Evolutionary conservation across 2,888 invertebrate species (phyloP).

Genomic region (Monoplex corrugatus): DNA sequence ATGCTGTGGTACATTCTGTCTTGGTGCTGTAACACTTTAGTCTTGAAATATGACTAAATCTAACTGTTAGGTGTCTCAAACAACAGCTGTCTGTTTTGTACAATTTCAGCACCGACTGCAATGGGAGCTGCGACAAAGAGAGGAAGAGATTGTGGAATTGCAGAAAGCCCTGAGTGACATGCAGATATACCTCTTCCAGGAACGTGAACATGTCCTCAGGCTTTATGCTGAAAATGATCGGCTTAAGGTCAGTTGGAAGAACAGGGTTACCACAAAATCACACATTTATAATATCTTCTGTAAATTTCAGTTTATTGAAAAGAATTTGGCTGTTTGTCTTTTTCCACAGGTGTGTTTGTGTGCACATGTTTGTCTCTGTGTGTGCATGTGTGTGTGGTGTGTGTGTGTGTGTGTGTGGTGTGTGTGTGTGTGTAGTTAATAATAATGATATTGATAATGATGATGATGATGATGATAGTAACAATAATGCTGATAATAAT

Average conservation of each 20-base stretch:
- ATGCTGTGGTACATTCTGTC: too few species aligned
- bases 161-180: constrained; percentile 82
- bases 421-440: neutral
- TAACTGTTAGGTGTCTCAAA: too few species aligned
- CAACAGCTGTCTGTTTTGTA: too few species aligned
- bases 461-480: too few species aligned
- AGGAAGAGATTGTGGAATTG: constrained; percentile 81
- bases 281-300: neutral
- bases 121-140: constrained; percentile 80
- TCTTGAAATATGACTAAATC: too few species aligned
- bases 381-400: too few species aligned
- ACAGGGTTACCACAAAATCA: neutral
- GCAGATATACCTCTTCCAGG: constrained; percentile 82
- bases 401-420: neutral
- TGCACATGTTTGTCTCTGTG: too few species aligned
- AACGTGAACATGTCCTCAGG: constrained; percentile 81
- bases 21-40: too few species aligned
- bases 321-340: neutral
- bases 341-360: too few species aligned
- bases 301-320: neutral
- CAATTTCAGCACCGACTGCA: constrained; percentile 79
- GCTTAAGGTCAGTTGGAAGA: constrained; percentile 75
- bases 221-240: constrained; percentile 82
- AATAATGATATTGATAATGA: too few species aligned
- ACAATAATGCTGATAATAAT: too few species aligned